phyloP scores from a whole-genome alignment of 2,797 vertebrate species.

The Acestrorhynchus altus region DNA sequence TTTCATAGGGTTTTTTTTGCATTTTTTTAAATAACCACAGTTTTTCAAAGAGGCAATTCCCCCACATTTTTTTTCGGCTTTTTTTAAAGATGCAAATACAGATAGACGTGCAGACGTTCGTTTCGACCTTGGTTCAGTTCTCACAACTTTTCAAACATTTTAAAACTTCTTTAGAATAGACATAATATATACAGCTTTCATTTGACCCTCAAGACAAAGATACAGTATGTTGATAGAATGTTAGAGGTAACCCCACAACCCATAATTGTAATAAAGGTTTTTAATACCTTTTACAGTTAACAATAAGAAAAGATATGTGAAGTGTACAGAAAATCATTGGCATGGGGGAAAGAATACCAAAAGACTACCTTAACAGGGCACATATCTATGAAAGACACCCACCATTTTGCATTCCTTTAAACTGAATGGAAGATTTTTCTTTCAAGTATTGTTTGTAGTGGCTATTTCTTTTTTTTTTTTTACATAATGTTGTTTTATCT shows the following conservation, averaged over 20 bases:
- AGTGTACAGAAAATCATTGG: constrained; percentile 50
- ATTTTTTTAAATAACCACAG: constrained; percentile 75
- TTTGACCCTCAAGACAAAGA: constrained; percentile 54
- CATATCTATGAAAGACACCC: constrained; percentile 45
- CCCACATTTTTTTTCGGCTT: constrained; percentile 76
- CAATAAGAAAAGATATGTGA: constrained; percentile 39
- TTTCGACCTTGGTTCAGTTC: constrained; percentile 76
- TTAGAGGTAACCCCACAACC: constrained; percentile 38
- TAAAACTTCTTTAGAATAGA: constrained; percentile 68
- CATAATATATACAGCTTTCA: constrained; percentile 58
- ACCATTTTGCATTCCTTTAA: constrained; percentile 58
- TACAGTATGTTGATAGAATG: constrained; percentile 42
- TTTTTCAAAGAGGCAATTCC: constrained; percentile 83
- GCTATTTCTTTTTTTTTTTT: constrained; percentile 42
- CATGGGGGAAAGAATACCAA: constrained; percentile 49
- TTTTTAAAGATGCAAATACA: constrained; percentile 84
- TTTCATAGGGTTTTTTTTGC: constrained; percentile 73
- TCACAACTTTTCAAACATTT: constrained; percentile 69
- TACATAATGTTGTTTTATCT: constrained; percentile 42
- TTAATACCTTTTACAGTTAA: constrained; percentile 37
- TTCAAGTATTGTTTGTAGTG: constrained; percentile 60
- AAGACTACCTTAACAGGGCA: constrained; percentile 51
- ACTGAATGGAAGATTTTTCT: constrained; percentile 61
- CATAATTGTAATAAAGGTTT: constrained; percentile 46
- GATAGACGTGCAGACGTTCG: constrained; percentile 86